Percentiles rank a stretch among this genome's conserved stretches.
phyloP scores from a whole-genome alignment of 2,888 invertebrate species.

The Drosophila neonasuta region DNA sequence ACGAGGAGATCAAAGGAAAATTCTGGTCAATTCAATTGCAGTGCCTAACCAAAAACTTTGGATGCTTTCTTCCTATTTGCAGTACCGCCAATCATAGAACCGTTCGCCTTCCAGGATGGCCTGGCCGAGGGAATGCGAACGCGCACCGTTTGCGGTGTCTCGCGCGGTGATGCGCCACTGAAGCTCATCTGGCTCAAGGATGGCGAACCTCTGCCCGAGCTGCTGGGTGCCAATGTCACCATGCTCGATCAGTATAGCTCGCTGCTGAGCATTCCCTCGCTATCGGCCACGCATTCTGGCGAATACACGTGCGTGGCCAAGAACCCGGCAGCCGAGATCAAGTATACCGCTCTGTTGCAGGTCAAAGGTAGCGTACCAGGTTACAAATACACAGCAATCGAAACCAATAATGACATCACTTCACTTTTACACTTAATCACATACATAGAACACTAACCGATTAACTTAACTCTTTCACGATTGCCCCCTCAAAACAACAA shows the following conservation, averaged over 20 bases:
- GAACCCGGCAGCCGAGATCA: constrained; percentile 90
- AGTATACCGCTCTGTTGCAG: constrained; percentile 90
- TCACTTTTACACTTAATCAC: constrained; percentile 20
- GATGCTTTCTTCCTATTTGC: constrained; percentile 81
- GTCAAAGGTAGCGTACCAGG: constrained; percentile 88
- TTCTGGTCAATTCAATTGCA: constrained; percentile 15
- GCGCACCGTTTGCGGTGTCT: constrained; percentile 90
- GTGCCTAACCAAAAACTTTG: constrained; percentile 54
- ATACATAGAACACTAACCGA: constrained; percentile 39
- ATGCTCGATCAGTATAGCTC: constrained; percentile 90
- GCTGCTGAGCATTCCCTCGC: constrained; percentile 89
- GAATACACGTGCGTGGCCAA: constrained; percentile 90
- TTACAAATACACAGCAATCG: constrained; percentile 42
- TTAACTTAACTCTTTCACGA: constrained; percentile 48
- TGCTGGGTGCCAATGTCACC: constrained; percentile 87
- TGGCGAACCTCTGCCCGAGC: constrained; percentile 87
- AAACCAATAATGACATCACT: constrained; percentile 16
- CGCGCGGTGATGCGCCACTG: constrained; percentile 90
- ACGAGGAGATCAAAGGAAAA: not conserved
- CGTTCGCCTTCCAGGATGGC: constrained; percentile 92
- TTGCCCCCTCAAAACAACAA: constrained; percentile 45
- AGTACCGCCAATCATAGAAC: constrained; percentile 93
- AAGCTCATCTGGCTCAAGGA: constrained; percentile 92
- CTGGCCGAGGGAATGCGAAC: constrained; percentile 92
- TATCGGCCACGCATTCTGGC: constrained; percentile 89